Conservation (phyloP, 1,140 invertebrate genomes). For the Drosophila takahashii region DNA sequence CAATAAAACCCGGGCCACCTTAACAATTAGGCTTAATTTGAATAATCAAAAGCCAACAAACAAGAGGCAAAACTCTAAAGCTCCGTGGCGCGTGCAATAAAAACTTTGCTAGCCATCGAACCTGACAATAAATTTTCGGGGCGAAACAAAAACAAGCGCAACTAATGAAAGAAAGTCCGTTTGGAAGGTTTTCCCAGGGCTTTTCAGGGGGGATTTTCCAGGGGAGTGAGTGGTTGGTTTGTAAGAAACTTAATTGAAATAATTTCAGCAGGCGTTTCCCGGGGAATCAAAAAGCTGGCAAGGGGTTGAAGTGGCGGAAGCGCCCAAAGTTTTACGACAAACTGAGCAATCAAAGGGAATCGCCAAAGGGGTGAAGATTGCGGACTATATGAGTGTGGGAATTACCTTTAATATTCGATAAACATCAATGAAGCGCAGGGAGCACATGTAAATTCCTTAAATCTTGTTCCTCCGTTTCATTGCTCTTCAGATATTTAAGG, state of each 20-base stretch:
- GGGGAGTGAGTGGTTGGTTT: slow-evolving; percentile 32
- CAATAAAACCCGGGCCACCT: slow-evolving; percentile 45
- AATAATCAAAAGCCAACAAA: slow-evolving; percentile 82
- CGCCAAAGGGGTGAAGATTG: slow-evolving; percentile 24
- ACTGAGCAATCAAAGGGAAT: slow-evolving; percentile 70
- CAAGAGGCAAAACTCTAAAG: slow-evolving; percentile 40
- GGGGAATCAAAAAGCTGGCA: slow-evolving; percentile 12
- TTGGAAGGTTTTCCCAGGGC: neutral
- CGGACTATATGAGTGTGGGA: slow-evolving; percentile 10
- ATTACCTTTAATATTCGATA: slow-evolving; percentile 55
- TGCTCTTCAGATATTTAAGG: slow-evolving; percentile 8
- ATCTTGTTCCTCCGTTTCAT: neutral
- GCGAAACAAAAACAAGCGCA: slow-evolving; percentile 64
- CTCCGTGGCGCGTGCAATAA: slow-evolving; percentile 62
- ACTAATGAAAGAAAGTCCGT: slow-evolving; percentile 68
- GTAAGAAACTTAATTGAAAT: slow-evolving; percentile 80
- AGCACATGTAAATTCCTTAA: slow-evolving; percentile 37
- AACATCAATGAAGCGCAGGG: slow-evolving; percentile 27
- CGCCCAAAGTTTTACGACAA: slow-evolving; percentile 60
- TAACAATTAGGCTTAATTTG: slow-evolving; percentile 80
- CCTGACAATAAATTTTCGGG: slow-evolving; percentile 73
- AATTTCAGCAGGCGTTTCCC: slow-evolving; percentile 58
- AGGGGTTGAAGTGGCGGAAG: neutral
- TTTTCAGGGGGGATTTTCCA: neutral
- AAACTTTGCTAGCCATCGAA: slow-evolving; percentile 76